phyloP scores from a whole-genome alignment of 1,140 invertebrate genomes.

The Tetramorium simillimum region DNA sequence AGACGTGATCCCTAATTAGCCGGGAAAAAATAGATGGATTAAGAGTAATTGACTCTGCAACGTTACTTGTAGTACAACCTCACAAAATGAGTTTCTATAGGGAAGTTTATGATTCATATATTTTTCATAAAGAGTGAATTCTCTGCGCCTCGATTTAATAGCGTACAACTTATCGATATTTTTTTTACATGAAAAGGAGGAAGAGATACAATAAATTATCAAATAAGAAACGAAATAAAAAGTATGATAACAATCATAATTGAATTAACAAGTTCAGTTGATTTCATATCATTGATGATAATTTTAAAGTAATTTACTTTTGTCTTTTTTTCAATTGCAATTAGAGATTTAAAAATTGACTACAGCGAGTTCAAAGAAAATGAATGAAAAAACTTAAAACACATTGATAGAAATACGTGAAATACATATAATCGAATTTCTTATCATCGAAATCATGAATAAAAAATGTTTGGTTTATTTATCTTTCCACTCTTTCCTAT shows the following conservation, averaged over 20 bases:
- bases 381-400: neutral
- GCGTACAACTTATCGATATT: neutral
- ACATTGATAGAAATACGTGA: neutral
- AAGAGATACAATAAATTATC: neutral
- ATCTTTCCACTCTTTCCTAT: neutral
- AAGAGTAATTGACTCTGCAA: neutral
- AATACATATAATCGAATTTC: neutral
- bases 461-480: neutral
- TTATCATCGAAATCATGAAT: neutral
- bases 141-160: neutral
- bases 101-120: neutral
- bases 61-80: neutral
- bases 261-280: neutral
- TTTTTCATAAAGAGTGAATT: neutral
- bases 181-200: too few species aligned
- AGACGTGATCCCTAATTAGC: constrained; percentile 22
- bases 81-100: neutral
- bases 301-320: neutral
- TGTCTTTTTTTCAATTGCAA: neutral
- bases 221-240: neutral
- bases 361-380: neutral
- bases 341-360: neutral
- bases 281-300: neutral
- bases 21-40: constrained; percentile 20
- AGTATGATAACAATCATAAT: neutral